Evolutionary conservation across 2,113 vertebrate genomes (phyloP), one percentile per base, ranked within the genome.

Genomic region (Pleuronectes platessa): DNA sequence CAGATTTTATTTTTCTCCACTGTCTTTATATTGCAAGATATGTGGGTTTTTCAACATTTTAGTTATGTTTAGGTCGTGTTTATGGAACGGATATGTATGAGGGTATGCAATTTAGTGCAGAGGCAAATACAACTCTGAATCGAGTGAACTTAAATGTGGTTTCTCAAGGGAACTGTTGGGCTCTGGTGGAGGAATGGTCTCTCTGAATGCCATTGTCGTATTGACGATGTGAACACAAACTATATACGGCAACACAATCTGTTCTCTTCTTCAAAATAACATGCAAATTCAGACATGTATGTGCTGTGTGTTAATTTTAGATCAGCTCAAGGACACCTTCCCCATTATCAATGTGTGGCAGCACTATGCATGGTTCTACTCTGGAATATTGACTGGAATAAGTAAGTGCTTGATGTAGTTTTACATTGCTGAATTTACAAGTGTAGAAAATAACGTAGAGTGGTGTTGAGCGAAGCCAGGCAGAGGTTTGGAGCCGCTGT

Each of bases 401-500:
- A 64, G 40, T 37, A 61, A 40, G 37, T 79, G 49, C 64, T 56
- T 63, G 55, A 59, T 55, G 47, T 42, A 8, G 15, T 27, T 37
- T 4, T 55, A 24, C 37, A 20, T 5, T 55, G 23, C 37, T 63
- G 13, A 10, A 66, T 65, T 80, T 42, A 54, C 55, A 37, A 35
- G 2, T 72, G 55, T 71, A 69, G 64, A 73, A 70, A 82, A 66
- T 55, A 71, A 71, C 76, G 73, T 17, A 12, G 45, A 56, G 70
- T 55, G 85, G 74, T 78, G 67, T 65, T 51, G 47, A 24, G 67
- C 77, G 78, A 81, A 68, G 71, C 76, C 82, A 23, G 61, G 60
- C 68, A 87, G 71, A 72, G 73, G 84, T 85, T 82, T 83, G 82
- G 71, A 78, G 76, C 69, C 55, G 23, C 74, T 86, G 63, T 86